These are phyloP conservation scores for Polymixis lichenea DNA, from an alignment of 2,888 invertebrate genomes.

Conservation along the genomic window DNA sequence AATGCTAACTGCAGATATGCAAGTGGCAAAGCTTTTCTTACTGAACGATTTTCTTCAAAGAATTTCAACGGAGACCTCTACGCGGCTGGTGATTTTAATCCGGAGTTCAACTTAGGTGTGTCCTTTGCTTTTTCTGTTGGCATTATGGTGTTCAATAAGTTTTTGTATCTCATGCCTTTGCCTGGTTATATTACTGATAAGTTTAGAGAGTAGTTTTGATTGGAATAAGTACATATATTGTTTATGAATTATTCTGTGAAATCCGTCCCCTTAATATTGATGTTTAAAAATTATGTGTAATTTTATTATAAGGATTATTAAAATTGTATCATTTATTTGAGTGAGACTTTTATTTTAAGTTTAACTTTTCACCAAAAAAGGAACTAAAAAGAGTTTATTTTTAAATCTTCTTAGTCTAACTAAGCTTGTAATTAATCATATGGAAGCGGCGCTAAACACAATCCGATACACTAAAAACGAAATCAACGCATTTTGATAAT, in stretches of 20 bases:
- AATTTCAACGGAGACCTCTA: slow-evolving; percentile 90
- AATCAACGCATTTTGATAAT: no score
- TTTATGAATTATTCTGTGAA: slow-evolving; percentile 27
- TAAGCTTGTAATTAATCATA: no score
- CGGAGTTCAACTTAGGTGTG: slow-evolving; percentile 95
- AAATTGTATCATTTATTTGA: slow-evolving; percentile 22
- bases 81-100: slow-evolving; percentile 91
- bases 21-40: slow-evolving; percentile 93
- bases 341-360: slow-evolving; percentile 21
- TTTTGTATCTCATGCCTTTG: slow-evolving; percentile 95
- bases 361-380: neutral
- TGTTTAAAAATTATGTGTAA: slow-evolving; percentile 3
- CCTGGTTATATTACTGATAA: slow-evolving; percentile 96
- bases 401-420: no score
- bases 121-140: slow-evolving; percentile 96
- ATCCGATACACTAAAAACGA: no score
- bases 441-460: no score
- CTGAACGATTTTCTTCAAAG: slow-evolving; percentile 92
- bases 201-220: slow-evolving; percentile 92
- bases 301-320: slow-evolving; percentile 19
- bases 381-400: no score
- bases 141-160: slow-evolving; percentile 95
- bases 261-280: slow-evolving; percentile 39
- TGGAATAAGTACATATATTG: slow-evolving; percentile 4
- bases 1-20: slow-evolving; percentile 92